Evolutionary conservation across 2,888 invertebrate genomes (phyloP), one percentile per base, ranked within the genome.

Genomic region (Noctua comes): DNA sequence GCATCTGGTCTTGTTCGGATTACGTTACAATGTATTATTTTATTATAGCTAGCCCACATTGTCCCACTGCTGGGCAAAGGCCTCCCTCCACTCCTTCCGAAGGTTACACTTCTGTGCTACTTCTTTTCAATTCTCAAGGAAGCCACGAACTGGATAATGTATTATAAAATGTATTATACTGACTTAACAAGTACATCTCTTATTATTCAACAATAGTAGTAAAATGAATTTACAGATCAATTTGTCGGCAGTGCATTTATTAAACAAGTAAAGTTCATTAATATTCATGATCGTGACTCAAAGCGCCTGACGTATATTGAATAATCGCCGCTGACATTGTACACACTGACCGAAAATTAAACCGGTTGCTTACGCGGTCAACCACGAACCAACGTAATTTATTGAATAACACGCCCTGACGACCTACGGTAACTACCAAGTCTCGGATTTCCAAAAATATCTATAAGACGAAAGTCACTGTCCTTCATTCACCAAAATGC

Each of bases 391-490:
- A 43, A 64, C 13, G 62, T 73, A 77, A 71, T 70, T 78, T 27
- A 79, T 80, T 78, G 46, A 73, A 76, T 76, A 84, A 84, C 48
- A 73, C 72, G 79, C 68, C 64, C 84, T 82, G 77, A 65, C 62
- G 74, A 83, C 80, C 79, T 77, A 70, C 65, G 64, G 64, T 27
- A 73, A 65, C 64, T 59, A 31, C 46, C 73, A 76, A 73, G 77
- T 79, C 74, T 82, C 73, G 40, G 24, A 82, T 80, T 82, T 85
- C 82, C 85, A 83, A 86, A 88, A 87, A 78, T 85, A 79, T 80
- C 74, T 85, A 65, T 62, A 79, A 73, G 81, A 89, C 72, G 90
- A 91, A 92, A 91, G 91, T 91, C 11, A 85, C 74, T 86, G 88
- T 83, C 92, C 91, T 92, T 90, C 90, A 80, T 74, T 73, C 16